phyloP scores from a whole-genome alignment of 2,888 invertebrate species.

The Aelia acuminata region DNA sequence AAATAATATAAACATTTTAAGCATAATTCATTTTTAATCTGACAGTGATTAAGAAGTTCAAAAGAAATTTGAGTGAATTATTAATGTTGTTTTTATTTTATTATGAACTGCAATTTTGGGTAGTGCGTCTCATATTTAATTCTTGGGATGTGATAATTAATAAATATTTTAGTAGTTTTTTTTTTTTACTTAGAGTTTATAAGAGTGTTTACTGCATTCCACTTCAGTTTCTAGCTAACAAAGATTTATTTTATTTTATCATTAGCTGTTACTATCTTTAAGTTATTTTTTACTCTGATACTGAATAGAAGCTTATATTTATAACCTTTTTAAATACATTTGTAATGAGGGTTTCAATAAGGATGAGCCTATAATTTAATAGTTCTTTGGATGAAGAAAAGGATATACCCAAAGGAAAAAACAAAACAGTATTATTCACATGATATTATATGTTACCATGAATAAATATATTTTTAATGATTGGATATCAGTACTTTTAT shows the following conservation, averaged over 20 bases:
- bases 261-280: neutral
- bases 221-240: neutral
- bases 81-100: no score
- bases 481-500: neutral
- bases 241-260: neutral
- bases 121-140: no score
- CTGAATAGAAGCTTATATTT: neutral
- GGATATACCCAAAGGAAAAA: neutral
- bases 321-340: neutral
- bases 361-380: neutral
- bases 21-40: no score
- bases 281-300: neutral
- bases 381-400: neutral
- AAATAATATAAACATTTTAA: no score
- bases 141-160: no score
- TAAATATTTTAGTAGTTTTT: no score
- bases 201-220: neutral
- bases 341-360: neutral
- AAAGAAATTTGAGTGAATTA: no score
- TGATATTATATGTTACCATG: conserved; percentile 10
- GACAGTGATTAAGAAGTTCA: no score
- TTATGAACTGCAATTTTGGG: no score
- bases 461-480: conserved; percentile 8
- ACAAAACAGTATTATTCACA: neutral
- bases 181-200: neutral